These are phyloP conservation scores for Lasioglossum albipes DNA, from an alignment of 1,140 invertebrate genomes.

Conservation along the genomic window DNA sequence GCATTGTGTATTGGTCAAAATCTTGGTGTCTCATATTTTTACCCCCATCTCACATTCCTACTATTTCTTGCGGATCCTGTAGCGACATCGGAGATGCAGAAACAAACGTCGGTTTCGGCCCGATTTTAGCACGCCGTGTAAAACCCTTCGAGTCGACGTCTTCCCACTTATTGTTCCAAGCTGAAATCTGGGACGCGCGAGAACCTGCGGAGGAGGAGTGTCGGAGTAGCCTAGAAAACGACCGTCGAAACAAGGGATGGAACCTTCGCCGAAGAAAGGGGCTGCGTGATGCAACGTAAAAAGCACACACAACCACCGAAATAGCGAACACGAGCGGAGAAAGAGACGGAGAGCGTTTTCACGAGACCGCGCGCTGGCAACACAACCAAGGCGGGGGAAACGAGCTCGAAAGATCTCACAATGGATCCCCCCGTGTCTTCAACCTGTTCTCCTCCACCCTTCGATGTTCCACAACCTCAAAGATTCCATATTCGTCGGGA, in stretches of 20 bases:
- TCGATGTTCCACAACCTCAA: slow-evolving; percentile 34
- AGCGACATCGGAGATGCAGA: not conserved
- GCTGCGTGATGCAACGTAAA: slow-evolving; percentile 30
- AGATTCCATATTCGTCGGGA: not conserved
- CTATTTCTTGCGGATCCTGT: no score
- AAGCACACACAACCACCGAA: not conserved
- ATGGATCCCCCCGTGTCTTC: slow-evolving; percentile 40
- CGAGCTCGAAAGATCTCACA: slow-evolving; percentile 56
- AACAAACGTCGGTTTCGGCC: slow-evolving; percentile 36
- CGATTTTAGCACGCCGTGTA: slow-evolving; percentile 22
- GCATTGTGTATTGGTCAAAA: no score
- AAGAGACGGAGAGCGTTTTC: no score
- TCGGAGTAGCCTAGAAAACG: not conserved
- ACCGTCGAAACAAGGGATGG: not conserved
- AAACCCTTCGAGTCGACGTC: slow-evolving; percentile 45
- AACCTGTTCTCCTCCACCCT: not conserved
- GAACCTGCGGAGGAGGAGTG: not conserved
- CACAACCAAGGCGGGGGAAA: not conserved
- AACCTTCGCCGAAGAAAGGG: slow-evolving; percentile 17
- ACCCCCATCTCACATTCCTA: no score
- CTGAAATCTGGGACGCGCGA: slow-evolving; percentile 50
- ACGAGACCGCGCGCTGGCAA: no score
- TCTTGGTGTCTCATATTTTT: no score
- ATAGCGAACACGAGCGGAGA: not conserved
- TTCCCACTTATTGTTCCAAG: slow-evolving; percentile 47